Conservation (phyloP, 2,888 invertebrate species). For the Drosophila aldrichi region DNA sequence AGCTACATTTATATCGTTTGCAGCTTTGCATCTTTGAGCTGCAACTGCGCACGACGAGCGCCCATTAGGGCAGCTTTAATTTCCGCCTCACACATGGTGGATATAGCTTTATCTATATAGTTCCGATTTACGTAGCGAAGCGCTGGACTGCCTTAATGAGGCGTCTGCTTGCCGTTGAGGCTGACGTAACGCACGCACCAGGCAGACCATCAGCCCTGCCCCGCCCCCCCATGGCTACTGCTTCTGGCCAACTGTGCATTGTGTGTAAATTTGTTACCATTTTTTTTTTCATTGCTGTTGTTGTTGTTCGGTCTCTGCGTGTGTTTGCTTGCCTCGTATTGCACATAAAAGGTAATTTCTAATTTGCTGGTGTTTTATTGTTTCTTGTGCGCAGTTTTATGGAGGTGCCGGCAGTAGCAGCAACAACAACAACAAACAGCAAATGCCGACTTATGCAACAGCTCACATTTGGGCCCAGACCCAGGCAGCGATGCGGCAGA, state of each 20-base stretch:
- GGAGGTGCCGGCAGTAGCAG: slow-evolving; percentile 33
- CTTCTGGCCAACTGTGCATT: slow-evolving; percentile 61
- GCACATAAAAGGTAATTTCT: slow-evolving; percentile 79
- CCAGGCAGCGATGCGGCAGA: slow-evolving; percentile 36
- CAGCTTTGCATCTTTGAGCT: slow-evolving; percentile 21
- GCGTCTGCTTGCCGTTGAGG: slow-evolving; percentile 29
- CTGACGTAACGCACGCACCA: slow-evolving; percentile 73
- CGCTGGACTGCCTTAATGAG: slow-evolving; percentile 58
- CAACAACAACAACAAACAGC: slow-evolving; percentile 7
- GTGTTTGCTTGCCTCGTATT: slow-evolving; percentile 48
- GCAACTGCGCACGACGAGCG: slow-evolving; percentile 26
- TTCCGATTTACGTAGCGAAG: slow-evolving; percentile 62
- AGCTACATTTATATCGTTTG: slow-evolving; percentile 34
- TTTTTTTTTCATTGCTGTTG: slow-evolving; percentile 46
- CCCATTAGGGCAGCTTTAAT: slow-evolving; percentile 55
- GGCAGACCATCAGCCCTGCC: slow-evolving; percentile 1
- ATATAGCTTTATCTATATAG: slow-evolving; percentile 34
- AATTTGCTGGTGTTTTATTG: slow-evolving; percentile 80
- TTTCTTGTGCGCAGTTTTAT: slow-evolving; percentile 72
- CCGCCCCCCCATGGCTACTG: background rate
- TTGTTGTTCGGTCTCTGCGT: slow-evolving; percentile 11
- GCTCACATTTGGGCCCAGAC: slow-evolving; percentile 14
- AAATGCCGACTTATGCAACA: slow-evolving; percentile 29
- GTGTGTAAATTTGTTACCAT: slow-evolving; percentile 79
- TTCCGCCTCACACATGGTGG: slow-evolving; percentile 66